Evolutionary conservation across 2,113 vertebrate species (phyloP).

Genomic region (Mungos mungo): DNA sequence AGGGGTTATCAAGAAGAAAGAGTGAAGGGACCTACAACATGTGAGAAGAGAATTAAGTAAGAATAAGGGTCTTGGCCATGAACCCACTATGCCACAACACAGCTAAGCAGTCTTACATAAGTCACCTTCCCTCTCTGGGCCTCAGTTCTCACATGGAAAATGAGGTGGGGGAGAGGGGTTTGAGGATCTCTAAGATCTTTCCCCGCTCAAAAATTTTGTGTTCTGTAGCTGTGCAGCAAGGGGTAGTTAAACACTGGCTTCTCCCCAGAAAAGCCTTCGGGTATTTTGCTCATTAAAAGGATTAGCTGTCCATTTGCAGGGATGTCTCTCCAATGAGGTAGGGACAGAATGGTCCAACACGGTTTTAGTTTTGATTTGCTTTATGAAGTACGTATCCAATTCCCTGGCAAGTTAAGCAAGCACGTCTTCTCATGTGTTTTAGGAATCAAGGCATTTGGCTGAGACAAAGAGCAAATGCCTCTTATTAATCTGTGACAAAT

Average conservation of each 20-base stretch:
- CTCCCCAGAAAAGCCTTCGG: background rate
- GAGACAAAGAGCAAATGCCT: constrained; percentile 71
- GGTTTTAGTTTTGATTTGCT: constrained; percentile 55
- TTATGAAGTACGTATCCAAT: constrained; percentile 50
- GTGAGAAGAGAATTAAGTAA: background rate
- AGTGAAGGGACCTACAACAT: background rate
- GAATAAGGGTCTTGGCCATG: background rate
- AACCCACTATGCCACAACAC: background rate
- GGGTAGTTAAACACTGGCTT: background rate
- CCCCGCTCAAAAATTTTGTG: background rate
- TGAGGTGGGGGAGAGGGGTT: background rate
- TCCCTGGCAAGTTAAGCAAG: constrained; percentile 62
- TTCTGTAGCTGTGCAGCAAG: background rate
- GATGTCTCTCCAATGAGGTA: constrained; percentile 33
- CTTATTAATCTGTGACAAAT: constrained; percentile 74
- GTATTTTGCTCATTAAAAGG: constrained; percentile 56
- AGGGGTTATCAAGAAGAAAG: background rate
- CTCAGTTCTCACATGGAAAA: background rate
- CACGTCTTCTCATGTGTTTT: constrained; percentile 68
- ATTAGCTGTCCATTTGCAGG: constrained; percentile 56
- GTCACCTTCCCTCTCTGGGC: background rate
- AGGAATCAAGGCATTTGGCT: constrained; percentile 72
- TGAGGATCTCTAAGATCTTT: background rate
- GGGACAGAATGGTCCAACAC: background rate
- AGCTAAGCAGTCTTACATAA: background rate